These are phyloP conservation scores for Drosophila eugracilis DNA, from an alignment of 1,140 invertebrate genomes.

Conservation along the genomic window DNA sequence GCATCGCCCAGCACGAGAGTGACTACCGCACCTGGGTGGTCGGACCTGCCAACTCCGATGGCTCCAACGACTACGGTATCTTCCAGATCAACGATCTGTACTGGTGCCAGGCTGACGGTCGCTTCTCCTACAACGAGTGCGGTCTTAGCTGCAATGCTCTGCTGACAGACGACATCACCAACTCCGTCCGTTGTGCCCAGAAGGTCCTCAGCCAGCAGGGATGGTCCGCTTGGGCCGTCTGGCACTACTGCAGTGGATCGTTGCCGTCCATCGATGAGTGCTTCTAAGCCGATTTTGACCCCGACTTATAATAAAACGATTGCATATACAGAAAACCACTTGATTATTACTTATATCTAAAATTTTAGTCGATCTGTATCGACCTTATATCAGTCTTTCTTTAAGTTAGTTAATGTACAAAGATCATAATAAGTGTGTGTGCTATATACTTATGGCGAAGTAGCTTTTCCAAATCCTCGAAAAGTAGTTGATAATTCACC, in stretches of 20 bases:
- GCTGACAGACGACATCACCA: conserved; percentile 65
- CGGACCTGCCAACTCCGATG: conserved; percentile 68
- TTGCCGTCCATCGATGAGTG: conserved; percentile 67
- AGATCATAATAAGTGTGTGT: no score
- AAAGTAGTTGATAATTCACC: no score
- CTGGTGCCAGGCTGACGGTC: conserved; percentile 74
- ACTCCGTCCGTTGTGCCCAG: conserved; percentile 72
- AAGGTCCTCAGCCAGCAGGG: conserved; percentile 69
- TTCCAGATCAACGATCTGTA: conserved; percentile 82
- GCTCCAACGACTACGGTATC: conserved; percentile 76
- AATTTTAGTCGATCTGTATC: no score
- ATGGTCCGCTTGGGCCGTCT: conserved; percentile 72
- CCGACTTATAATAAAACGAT: not conserved
- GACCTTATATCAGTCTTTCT: no score
- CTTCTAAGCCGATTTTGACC: conserved; percentile 38
- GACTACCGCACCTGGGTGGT: conserved; percentile 64
- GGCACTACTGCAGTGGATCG: conserved; percentile 65
- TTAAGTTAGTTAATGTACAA: no score
- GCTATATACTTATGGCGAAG: no score
- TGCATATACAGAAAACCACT: not conserved
- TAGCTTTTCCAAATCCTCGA: no score
- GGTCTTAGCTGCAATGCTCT: conserved; percentile 62
- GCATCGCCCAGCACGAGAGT: conserved; percentile 74
- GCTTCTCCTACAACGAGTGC: conserved; percentile 72
- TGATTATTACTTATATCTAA: no score